A percentile compares a stretch with the other conserved stretches of the same genome.
Conservation (phyloP, 2,797 vertebrate species). For the Sebastes vulpes region DNA sequence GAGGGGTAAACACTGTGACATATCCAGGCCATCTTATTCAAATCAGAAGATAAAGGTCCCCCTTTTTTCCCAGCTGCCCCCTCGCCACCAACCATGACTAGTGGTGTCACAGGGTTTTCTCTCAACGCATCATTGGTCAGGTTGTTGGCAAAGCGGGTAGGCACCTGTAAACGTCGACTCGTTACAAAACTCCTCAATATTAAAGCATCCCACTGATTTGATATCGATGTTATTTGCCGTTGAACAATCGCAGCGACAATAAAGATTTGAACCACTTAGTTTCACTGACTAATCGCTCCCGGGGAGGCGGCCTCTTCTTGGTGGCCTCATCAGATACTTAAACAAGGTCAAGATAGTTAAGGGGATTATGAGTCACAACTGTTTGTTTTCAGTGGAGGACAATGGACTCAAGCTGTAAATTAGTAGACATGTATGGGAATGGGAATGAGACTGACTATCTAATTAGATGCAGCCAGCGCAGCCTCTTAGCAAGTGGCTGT, state of each 20-base stretch:
- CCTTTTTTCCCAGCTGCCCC: constrained; percentile 91
- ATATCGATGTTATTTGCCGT: neutral
- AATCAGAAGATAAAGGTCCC: constrained; percentile 95
- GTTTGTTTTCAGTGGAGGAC: constrained; percentile 71
- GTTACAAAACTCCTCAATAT: neutral
- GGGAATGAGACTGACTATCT: constrained; percentile 75
- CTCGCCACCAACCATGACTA: constrained; percentile 85
- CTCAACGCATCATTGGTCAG: neutral
- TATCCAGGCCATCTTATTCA: constrained; percentile 99
- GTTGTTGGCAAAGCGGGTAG: neutral
- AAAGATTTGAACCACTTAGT: constrained; percentile 12
- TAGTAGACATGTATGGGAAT: constrained; percentile 78
- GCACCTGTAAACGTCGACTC: neutral
- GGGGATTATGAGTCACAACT: constrained; percentile 72
- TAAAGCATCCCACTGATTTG: neutral
- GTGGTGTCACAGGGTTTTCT: constrained; percentile 63
- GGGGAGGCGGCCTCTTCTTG: constrained; percentile 55
- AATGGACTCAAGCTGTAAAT: constrained; percentile 68
- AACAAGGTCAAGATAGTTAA: constrained; percentile 83
- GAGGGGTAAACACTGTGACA: constrained; percentile 93
- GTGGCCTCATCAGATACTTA: constrained; percentile 67
- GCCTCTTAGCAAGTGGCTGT: constrained; percentile 60
- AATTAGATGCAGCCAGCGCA: constrained; percentile 66
- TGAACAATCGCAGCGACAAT: neutral
- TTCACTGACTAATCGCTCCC: constrained; percentile 40